phyloP scores from a whole-genome alignment of 2,113 vertebrate genomes.

The Anthoscopus minutus region DNA sequence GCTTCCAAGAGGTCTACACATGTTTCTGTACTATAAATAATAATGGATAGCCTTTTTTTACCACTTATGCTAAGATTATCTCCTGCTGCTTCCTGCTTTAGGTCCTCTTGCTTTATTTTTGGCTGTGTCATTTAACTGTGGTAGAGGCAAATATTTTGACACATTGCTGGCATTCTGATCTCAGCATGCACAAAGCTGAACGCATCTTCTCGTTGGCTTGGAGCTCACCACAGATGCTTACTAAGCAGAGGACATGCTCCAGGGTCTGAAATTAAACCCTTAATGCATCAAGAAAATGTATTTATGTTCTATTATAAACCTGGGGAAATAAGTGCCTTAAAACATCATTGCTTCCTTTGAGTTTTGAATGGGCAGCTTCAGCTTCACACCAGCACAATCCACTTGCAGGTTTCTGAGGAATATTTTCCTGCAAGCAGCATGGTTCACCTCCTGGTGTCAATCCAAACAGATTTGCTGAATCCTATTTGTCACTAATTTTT shows the following conservation, averaged over 20 bases:
- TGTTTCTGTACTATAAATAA: conserved; percentile 1
- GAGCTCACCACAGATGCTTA: background rate
- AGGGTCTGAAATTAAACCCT: background rate
- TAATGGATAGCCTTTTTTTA: background rate
- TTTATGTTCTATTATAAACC: background rate
- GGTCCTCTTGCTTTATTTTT: conserved; percentile 2
- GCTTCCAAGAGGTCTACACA: background rate
- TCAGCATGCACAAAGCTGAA: background rate
- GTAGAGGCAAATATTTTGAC: background rate
- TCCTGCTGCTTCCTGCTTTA: background rate
- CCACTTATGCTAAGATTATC: conserved; percentile 3
- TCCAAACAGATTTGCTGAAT: conserved; percentile 17
- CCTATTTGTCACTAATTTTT: background rate
- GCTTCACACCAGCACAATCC: background rate
- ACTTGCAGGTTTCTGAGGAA: background rate
- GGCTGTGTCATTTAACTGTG: background rate
- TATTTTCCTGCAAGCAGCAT: background rate
- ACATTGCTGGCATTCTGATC: background rate
- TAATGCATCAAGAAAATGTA: background rate
- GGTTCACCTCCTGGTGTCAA: background rate
- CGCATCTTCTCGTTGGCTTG: background rate
- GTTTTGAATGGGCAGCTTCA: background rate
- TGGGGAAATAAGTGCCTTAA: background rate
- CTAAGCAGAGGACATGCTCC: background rate
- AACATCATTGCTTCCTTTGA: background rate